Conservation (phyloP, 2,113 vertebrate species). For the Sylvia atricapilla region DNA sequence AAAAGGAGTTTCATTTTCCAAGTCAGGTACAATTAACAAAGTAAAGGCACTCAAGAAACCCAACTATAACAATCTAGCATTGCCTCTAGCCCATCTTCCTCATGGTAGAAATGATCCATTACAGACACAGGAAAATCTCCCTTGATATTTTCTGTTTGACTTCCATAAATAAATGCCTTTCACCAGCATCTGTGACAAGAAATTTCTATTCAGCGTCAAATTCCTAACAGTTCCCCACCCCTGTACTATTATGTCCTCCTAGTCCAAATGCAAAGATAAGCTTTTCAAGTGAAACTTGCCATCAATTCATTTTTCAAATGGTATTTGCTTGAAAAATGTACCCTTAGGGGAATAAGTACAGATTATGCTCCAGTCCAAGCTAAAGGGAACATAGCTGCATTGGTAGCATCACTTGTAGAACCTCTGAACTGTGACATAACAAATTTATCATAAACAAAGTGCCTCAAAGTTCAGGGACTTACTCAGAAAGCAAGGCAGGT, state of each 20-base stretch:
- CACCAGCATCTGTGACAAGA: neutral
- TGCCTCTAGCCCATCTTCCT: neutral
- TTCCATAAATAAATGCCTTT: neutral
- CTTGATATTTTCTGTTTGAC: neutral
- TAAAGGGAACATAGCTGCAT: neutral
- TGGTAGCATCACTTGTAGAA: neutral
- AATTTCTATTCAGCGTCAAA: neutral
- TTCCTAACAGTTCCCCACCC: neutral
- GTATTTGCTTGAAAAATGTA: neutral
- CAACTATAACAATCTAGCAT: neutral
- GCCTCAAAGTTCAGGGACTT: neutral
- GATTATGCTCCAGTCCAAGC: neutral
- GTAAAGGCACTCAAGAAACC: neutral
- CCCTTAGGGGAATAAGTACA: neutral
- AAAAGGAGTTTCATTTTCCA: neutral
- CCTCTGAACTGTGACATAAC: neutral
- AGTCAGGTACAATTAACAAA: neutral
- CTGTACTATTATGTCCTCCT: neutral
- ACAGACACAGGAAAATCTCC: neutral
- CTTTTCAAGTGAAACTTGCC: neutral
- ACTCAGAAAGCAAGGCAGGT: neutral
- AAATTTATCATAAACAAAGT: neutral
- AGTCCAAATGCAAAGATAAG: neutral
- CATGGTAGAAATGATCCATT: neutral
- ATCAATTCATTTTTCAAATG: neutral